Evolutionary conservation across 2,797 vertebrate species (phyloP), one percentile per base, ranked within the genome.

Genomic region (Tragopan temminckii): DNA sequence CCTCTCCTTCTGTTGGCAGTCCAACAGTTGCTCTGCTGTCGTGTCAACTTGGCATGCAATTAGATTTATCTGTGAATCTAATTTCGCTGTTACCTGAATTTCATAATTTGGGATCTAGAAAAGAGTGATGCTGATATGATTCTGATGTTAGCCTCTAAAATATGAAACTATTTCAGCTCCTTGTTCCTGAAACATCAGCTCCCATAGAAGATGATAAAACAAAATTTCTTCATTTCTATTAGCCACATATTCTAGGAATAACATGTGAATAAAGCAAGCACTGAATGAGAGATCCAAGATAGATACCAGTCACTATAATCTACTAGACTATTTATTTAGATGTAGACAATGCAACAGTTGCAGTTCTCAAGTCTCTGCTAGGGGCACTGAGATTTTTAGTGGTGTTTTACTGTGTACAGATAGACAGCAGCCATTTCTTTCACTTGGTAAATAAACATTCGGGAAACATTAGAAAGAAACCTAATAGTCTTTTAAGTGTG

Each of bases 61-160:
- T 36, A 69, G 61, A 71, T 9, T 69, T 91, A 43, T 80, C 81
- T 76, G 15, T 76, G 75, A 87, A 75, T 69, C 36, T n/a, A 0
- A 78, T 76, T 89, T 79, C 64, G 72, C 66, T 85, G 29, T 63
- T 80, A 92, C 84, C 92, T 89, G 69, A 71, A 80, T 40, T n/a
- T 29, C 2, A 1, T 57, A 8, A 48, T 59, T 13, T 25, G 17
- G 36, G 43, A 82, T 38, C 2, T 62, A 55, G 43, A 61, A 78
- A 88, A 85, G n/a, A 80, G 18, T 11, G 71, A 75, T 45, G 24
- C 12, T 78, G 57, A 46, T 16, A 61, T 42, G 21, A 58, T 58
- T 64, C 61, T 91, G 5, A 25, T 63, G 4, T 18, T 45, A 17
- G 17, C 12, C 43, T 46, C 33, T 71, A 24, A 83, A 89, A 74